These are phyloP conservation scores for Caracal caracal DNA, from an alignment of 2,113 vertebrate species.

Conservation along the genomic window DNA sequence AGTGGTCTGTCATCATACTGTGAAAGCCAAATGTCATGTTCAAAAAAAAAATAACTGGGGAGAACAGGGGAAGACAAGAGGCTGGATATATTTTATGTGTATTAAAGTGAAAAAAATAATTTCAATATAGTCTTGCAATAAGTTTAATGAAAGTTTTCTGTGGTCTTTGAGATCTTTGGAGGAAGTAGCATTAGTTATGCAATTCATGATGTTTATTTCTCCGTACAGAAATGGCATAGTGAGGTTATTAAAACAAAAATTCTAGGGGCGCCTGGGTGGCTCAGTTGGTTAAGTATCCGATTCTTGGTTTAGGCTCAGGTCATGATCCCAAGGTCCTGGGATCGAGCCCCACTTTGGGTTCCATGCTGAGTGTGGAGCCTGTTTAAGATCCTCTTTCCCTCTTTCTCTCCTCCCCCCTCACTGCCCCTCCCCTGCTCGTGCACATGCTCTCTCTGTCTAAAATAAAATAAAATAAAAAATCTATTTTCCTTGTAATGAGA, in stretches of 20 bases:
- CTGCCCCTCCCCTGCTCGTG: too few species aligned
- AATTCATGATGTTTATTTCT: constrained; percentile 32
- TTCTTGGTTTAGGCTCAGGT: too few species aligned
- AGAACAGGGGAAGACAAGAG: not conserved
- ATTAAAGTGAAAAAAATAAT: constrained; percentile 39
- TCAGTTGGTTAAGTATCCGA: too few species aligned
- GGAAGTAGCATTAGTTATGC: not conserved
- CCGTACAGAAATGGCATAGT: not conserved
- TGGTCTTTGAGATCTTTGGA: constrained; percentile 20
- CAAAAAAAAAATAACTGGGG: not conserved
- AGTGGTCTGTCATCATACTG: not conserved
- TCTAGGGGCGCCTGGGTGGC: too few species aligned
- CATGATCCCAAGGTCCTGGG: too few species aligned
- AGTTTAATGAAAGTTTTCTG: not conserved
- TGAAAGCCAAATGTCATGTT: constrained; percentile 42
- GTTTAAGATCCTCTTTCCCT: too few species aligned
- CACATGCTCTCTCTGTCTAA: too few species aligned
- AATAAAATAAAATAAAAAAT: constrained; percentile 23
- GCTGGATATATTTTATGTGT: constrained; percentile 5
- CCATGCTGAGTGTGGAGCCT: too few species aligned
- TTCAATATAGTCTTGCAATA: not conserved
- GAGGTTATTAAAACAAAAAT: constrained; percentile 50
- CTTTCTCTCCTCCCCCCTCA: too few species aligned
- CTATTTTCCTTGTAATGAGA: not conserved
- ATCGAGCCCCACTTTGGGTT: too few species aligned